Base-by-base conservation (phyloP, 2,888 invertebrate genomes). In the Schizaphis graminum region DNA sequence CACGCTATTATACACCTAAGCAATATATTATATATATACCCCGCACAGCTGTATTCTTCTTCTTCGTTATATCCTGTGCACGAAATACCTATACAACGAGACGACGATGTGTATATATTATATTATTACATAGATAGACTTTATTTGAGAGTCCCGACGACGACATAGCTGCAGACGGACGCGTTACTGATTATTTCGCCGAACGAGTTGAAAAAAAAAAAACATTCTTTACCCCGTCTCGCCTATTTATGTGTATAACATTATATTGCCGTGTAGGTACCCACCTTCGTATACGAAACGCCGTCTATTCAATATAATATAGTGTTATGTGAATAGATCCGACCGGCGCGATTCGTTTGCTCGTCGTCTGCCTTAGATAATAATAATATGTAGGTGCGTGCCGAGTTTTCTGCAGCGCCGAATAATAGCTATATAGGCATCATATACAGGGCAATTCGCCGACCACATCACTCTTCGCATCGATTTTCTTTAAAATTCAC, bases 141-240 rank as follows among this genome's bases (percentile, higher is more conserved):
- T 28, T 61, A 67, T 67, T 67, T 13, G n/a, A 35, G 16, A 67
- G n/a, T 67, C n/a, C 67, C 67, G n/a, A n/a, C 41, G 67, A 67
- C 67, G 67, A n/a, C 67, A 16, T 67, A 35, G 67, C n/a, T 67
- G 67, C 35, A 67, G 67, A 67, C 67, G 67, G 67, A 67, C 61
- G n/a, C n/a, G 61, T n/a, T 13, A 53, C 88, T 26, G 56, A 89
- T 53, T 89, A 53, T 56, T 89, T 88, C 56, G 88, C 47, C 88
- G 56, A 89, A 89, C 13, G 35, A 41, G 53, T 89, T 56, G 16
- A n/a, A 67, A 67, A 44, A 44, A 44, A 44, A 61, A 35, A 89
- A 89, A 56, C 88, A 53, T 89, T 56, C 88, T 24, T 87, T 35
- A 49, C 44, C 53, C 49, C n/a, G 49, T 8, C 49, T 26, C 1